Base-by-base conservation (phyloP, 2,888 invertebrate genomes). In the Allolobophora icterica region DNA sequence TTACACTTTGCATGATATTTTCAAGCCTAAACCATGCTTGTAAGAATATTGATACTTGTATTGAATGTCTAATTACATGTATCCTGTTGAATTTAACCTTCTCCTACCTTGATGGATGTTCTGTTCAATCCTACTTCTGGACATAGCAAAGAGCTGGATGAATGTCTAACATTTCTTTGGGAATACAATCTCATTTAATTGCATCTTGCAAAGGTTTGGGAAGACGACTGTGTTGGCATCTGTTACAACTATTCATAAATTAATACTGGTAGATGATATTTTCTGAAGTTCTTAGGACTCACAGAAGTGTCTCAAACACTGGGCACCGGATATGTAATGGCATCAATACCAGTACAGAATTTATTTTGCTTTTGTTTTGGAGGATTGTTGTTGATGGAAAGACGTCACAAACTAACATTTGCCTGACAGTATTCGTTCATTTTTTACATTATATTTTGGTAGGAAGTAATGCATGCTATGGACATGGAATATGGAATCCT, bases 401-500 rank as follows among this genome's bases (percentile, higher is more conserved):
- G 71, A 8, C n/a, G 8, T n/a, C 0, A 17, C 71, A 71, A 11
- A 17, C 71, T n/a, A 71, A 71, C n/a, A 71, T 71, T 71, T 71
- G 11, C 71, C n/a, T 71, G 17, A 30, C 24, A 24, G 24, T 71
- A 71, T n/a, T n/a, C 71, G 8, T 71, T n/a, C 71, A 71, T n/a
- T 71, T n/a, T 71, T 71, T 71, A 2, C 71, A 11, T 71, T 71
- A n/a, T 71, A 8, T 71, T 71, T 71, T 71, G 21, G 30, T 33
- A 87, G 87, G 35, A 87, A 87, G 87, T 87, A 24, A 87, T 87
- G 87, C 87, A 87, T 38, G 38, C 87, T 87, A 38, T 87, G 87
- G 87, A 87, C 87, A 87, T 87, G 87, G 87, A 89, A 52, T 89
- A 89, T 89, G 89, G 89, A 89, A 42, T 89, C 35, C 89, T 89